Conservation (phyloP, 2,888 invertebrate species). For the Acanthoscelides obtectus region DNA sequence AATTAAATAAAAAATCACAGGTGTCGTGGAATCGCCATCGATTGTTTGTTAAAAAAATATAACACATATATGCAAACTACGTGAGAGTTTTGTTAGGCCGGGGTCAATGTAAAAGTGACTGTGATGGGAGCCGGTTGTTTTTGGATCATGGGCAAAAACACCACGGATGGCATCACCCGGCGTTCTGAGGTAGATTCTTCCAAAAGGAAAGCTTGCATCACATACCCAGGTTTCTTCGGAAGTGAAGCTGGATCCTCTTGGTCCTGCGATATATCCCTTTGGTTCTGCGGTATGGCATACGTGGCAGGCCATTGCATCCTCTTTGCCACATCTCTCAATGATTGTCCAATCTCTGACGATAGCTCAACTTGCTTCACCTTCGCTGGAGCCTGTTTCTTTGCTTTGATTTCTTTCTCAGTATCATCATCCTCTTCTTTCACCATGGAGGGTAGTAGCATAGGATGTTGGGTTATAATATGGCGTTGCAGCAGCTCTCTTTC, state of each 20-base stretch:
- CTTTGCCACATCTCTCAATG: slow-evolving; percentile 52
- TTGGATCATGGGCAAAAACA: slow-evolving; percentile 89
- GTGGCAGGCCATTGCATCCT: slow-evolving; percentile 57
- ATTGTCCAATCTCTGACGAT: slow-evolving; percentile 49
- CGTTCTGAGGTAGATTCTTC: slow-evolving; percentile 54
- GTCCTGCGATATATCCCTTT: slow-evolving; percentile 31
- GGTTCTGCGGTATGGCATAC: slow-evolving; percentile 59
- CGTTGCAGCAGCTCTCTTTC: slow-evolving; percentile 58
- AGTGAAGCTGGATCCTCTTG: slow-evolving; percentile 26
- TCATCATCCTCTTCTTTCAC: slow-evolving; percentile 41
- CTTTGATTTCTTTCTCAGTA: slow-evolving; percentile 4
- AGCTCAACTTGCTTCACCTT: slow-evolving; percentile 30
- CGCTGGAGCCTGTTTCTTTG: slow-evolving; percentile 24
- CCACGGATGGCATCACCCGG: slow-evolving; percentile 84
- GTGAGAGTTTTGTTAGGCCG: slow-evolving; percentile 61
- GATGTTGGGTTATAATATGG: slow-evolving; percentile 60
- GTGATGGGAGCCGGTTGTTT: slow-evolving; percentile 81
- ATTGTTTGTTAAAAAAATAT: slow-evolving; percentile 47
- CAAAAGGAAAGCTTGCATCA: slow-evolving; percentile 91
- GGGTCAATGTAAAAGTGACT: slow-evolving; percentile 89
- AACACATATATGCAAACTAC: slow-evolving; percentile 44
- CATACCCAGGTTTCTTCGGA: slow-evolving; percentile 49
- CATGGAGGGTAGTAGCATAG: slow-evolving; percentile 43
- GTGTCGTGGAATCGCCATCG: slow-evolving; percentile 51
- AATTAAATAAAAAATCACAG: slow-evolving; percentile 52